phyloP scores from a whole-genome alignment of 2,888 invertebrate genomes.

The Agrenia bidenticulata region DNA sequence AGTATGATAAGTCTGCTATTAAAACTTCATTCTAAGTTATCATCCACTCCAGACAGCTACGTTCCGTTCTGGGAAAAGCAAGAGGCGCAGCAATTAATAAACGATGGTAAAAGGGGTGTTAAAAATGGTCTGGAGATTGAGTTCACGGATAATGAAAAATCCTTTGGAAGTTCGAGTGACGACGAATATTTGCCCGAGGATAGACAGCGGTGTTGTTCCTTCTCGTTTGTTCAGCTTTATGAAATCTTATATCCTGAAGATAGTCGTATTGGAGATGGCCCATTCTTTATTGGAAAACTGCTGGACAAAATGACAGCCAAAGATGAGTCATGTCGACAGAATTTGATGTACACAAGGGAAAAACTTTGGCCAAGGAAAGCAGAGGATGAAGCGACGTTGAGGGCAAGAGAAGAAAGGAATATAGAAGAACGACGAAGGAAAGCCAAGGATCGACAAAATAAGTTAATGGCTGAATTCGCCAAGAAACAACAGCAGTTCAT shows the following conservation, averaged over 20 bases:
- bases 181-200: not conserved
- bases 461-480: constrained; percentile 90
- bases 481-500: constrained; percentile 87
- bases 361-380: constrained; percentile 76
- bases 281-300: constrained; percentile 79
- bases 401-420: constrained; percentile 67
- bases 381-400: constrained; percentile 74
- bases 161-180: constrained; percentile 23
- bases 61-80: constrained; percentile 55
- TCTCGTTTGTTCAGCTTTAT: constrained; percentile 27
- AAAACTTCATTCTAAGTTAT: constrained; percentile 85
- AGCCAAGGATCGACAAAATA: constrained; percentile 85
- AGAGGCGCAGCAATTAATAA: constrained; percentile 41
- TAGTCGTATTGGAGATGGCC: constrained; percentile 76
- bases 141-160: constrained; percentile 17
- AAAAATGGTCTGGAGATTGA: constrained; percentile 29
- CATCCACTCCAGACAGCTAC: constrained; percentile 80
- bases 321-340: constrained; percentile 63
- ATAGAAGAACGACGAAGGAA: constrained; percentile 78
- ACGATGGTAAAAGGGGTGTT: constrained; percentile 40
- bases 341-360: constrained; percentile 70
- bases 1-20: constrained; percentile 86
- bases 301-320: constrained; percentile 72
- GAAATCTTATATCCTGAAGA: constrained; percentile 52
- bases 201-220: not conserved